Percentiles rank a stretch among this genome's conserved stretches.
These are phyloP conservation scores for Lochmaea crataegi DNA, from an alignment of 2,888 invertebrate species.

Conservation along the genomic window DNA sequence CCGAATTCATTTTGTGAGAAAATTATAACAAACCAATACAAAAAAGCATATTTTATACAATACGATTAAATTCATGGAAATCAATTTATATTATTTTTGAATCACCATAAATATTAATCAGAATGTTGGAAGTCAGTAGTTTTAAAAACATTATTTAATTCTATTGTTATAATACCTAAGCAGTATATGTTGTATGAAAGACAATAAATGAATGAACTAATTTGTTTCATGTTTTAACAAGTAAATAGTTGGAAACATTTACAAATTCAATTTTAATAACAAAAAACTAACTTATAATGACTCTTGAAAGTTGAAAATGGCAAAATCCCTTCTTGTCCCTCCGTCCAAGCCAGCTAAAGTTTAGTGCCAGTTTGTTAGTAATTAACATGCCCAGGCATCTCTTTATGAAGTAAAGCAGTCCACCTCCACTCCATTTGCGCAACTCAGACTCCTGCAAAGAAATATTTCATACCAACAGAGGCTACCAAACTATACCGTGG, in stretches of 20 bases:
- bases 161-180: not conserved
- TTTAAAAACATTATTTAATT: not conserved
- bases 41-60: too few species aligned
- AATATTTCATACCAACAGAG: too few species aligned
- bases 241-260: not conserved
- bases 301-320: constrained; percentile 1
- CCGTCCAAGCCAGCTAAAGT: not conserved
- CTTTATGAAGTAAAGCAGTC: not conserved
- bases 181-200: constrained; percentile 1
- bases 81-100: constrained; percentile 1
- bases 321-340: not conserved
- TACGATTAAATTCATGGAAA: not conserved
- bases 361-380: not conserved
- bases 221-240: not conserved
- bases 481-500: too few species aligned
- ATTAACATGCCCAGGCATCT: not conserved
- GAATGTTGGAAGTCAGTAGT: not conserved
- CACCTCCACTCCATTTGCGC: not conserved
- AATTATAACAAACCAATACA: too few species aligned
- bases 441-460: not conserved
- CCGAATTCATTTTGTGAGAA: too few species aligned
- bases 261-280: not conserved
- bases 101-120: not conserved
- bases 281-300: not conserved
- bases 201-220: not conserved